Conservation (phyloP, 2,797 vertebrate genomes). For the Gymnothorax javanicus region DNA sequence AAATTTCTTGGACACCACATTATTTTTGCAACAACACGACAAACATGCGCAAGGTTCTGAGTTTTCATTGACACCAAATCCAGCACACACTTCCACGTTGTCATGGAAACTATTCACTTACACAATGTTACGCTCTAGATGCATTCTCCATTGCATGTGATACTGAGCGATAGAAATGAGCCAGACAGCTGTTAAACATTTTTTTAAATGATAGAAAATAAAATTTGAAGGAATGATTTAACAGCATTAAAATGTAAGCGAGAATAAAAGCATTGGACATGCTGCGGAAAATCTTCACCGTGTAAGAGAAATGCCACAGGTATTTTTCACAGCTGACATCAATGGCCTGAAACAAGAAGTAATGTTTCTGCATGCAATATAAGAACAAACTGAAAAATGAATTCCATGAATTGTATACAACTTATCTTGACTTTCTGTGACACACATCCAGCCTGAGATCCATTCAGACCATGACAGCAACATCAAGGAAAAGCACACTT, state of each 20-base stretch:
- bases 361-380: slow-evolving; percentile 82
- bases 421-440: slow-evolving; percentile 64
- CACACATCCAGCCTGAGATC: slow-evolving; percentile 53
- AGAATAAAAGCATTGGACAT: slow-evolving; percentile 32
- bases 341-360: slow-evolving; percentile 67
- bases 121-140: slow-evolving; percentile 42
- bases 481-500: slow-evolving; percentile 12
- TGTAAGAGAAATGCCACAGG: slow-evolving; percentile 61
- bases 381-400: slow-evolving; percentile 78
- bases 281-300: slow-evolving; percentile 48
- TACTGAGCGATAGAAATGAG: neutral
- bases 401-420: slow-evolving; percentile 61
- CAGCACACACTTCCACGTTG: slow-evolving; percentile 43
- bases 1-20: neutral
- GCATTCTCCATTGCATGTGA: slow-evolving; percentile 35
- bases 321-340: slow-evolving; percentile 67
- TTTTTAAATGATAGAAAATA: slow-evolving; percentile 31
- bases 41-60: slow-evolving; percentile 23
- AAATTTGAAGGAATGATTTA: neutral
- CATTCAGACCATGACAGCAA: slow-evolving; percentile 39
- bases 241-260: neutral
- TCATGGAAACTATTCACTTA: slow-evolving; percentile 45
- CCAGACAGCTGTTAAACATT: slow-evolving; percentile 12
- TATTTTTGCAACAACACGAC: slow-evolving; percentile 17
- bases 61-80: slow-evolving; percentile 35